Conservation (phyloP, 1,140 invertebrate species). For the Anagrus nilaparvatae region DNA sequence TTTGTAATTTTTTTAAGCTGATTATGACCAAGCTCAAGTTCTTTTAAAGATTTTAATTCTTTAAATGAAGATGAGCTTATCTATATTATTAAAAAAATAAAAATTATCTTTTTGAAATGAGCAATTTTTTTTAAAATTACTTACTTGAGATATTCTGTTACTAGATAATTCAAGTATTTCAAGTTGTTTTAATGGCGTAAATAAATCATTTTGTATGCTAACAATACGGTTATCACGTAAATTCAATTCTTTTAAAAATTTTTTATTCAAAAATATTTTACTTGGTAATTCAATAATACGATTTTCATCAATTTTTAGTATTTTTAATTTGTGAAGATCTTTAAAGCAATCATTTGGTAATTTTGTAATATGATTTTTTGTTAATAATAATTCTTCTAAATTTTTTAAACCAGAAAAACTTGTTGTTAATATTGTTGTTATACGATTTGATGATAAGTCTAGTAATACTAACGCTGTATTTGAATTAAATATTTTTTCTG, state of each 20-base stretch:
- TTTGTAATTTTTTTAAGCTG: slow-evolving; percentile 42
- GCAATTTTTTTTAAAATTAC: slow-evolving; percentile 7
- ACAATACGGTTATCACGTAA: slow-evolving; percentile 51
- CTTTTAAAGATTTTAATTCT: slow-evolving; percentile 41
- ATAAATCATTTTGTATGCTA: slow-evolving; percentile 44
- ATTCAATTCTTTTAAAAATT: slow-evolving; percentile 47
- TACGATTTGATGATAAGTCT: slow-evolving; percentile 41
- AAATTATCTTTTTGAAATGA: neutral
- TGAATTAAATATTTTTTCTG: slow-evolving; percentile 35
- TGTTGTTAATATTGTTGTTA: slow-evolving; percentile 30
- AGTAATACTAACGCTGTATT: slow-evolving; percentile 35
- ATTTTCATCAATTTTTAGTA: slow-evolving; percentile 63
- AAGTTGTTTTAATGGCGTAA: slow-evolving; percentile 42
- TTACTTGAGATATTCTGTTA: slow-evolving; percentile 44
- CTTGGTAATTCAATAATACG: slow-evolving; percentile 48
- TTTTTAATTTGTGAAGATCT: slow-evolving; percentile 51
- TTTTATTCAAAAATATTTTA: slow-evolving; percentile 42
- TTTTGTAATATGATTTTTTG: slow-evolving; percentile 36
- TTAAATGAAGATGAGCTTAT: slow-evolving; percentile 37
- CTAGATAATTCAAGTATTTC: slow-evolving; percentile 33
- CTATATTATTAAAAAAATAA: slow-evolving; percentile 5
- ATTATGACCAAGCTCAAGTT: slow-evolving; percentile 51
- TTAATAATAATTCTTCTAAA: slow-evolving; percentile 45
- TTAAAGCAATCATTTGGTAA: slow-evolving; percentile 48
- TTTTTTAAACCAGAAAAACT: slow-evolving; percentile 34